Base-by-base conservation (phyloP, 92 coral and sea anemone species). In the Umimayanthus chanpuru region DNA sequence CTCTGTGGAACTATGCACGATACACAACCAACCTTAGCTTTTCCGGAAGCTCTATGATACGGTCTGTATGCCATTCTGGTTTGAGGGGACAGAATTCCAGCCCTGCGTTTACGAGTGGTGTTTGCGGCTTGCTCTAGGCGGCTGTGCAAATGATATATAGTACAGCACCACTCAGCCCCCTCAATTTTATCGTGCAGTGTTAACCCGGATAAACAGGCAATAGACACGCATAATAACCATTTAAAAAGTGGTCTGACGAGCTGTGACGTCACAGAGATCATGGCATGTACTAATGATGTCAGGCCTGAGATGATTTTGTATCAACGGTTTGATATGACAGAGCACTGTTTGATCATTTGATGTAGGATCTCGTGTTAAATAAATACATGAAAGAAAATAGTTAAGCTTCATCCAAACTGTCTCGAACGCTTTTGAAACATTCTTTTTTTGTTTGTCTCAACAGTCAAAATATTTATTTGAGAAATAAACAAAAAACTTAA, bases 61-160 rank as follows among this genome's bases (percentile, higher is more conserved):
- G 87, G 87, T 70, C 87, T 83, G 65, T 83, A 83, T 1, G 87
- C 87, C 87, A 83, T 83, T 70, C 25, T 80, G 5, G 70, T 79
- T 26, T 79, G 47, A 11, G 14, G 36, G 58, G 11, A 75, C 77
- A 7, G 23, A 11, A 23, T 11, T 29, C 50, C 43, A 53, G 49
- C 7, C 4, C 23, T 29, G 28, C 5, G 23, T 79, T 79, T 15
- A n/a, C 14, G 61, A 36, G 58, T 21, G 26, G 38, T 49, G 56
- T 47, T 20, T 44, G 6, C 1, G 9, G 55, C 64, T 21, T 18
- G 30, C 61, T 21, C 38, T 21, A 30, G 16, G 40, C 10, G 38
- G 61, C 15, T 79, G 36, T 14, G 8, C 8, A 50, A 79, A 12
- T 79, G 82, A 49, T 77, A 47, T 23, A 50, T 21, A 28, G 65